These are phyloP conservation scores for Gavia stellata DNA, from an alignment of 2,113 vertebrate species.

Conservation along the genomic window DNA sequence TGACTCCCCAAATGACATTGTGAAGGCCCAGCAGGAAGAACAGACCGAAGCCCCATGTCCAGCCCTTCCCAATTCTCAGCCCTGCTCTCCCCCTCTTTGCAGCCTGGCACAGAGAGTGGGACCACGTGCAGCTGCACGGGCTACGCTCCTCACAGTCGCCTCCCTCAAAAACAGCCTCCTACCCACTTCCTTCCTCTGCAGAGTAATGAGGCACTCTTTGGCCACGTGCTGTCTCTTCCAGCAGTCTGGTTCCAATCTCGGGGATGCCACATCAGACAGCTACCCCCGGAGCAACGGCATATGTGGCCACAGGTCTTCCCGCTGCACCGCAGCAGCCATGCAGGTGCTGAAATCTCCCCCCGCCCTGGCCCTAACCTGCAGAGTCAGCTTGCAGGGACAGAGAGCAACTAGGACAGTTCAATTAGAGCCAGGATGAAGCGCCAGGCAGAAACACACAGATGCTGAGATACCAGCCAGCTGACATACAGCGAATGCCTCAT, in stretches of 20 bases:
- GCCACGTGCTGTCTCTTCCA: background rate
- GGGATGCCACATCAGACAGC: conserved; percentile 54
- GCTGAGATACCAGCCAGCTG: background rate
- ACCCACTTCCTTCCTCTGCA: conserved; percentile 36
- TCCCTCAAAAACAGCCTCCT: conserved; percentile 18
- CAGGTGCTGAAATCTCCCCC: conserved; percentile 7
- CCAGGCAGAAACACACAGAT: background rate
- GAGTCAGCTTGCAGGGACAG: conserved; percentile 21
- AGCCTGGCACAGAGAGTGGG: background rate
- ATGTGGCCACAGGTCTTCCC: conserved; percentile 38
- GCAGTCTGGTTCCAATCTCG: background rate
- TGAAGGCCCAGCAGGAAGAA: background rate
- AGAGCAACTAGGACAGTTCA: background rate
- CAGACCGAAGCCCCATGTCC: background rate
- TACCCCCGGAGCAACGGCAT: background rate
- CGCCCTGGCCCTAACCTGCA: background rate
- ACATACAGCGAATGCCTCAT: background rate
- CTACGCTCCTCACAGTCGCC: background rate
- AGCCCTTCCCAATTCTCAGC: background rate
- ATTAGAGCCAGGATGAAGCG: background rate
- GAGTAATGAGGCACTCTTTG: background rate
- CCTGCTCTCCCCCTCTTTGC: background rate
- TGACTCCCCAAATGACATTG: background rate
- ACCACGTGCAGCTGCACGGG: background rate
- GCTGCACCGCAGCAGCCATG: background rate